Evolutionary conservation across 2,888 invertebrate genomes (phyloP), one percentile per base, ranked within the genome.

Genomic region (Heliconius ethilla): DNA sequence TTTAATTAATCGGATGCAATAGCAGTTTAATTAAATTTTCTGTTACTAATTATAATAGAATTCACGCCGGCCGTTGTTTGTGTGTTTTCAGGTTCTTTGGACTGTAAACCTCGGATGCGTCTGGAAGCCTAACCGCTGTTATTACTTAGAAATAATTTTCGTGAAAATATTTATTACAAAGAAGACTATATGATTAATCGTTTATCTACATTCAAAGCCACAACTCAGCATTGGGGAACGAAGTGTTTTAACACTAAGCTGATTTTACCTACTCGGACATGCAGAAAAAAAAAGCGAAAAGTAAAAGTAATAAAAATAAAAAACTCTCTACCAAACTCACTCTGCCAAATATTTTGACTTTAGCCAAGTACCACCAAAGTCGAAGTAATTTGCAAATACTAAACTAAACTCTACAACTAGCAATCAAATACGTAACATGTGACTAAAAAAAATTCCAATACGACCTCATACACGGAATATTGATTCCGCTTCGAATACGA

Each of bases 381-480:
- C 10, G 7, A 59, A n/a, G 0, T 59, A n/a, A 59, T n/a, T 59
- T 59, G 11, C n/a, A 1, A 59, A n/a, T n/a, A 59, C 59, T 59
- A n/a, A 59, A 11, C 22, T n/a, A 3, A 69, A 45, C 67, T 25
- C 7, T 25, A 25, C 40, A 22, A 67, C n/a, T n/a, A 40, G 25
- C 25, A 69, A 13, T 45, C 40, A 69, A 69, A 40, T 69, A 69
- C 40, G 25, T 45, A 25, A 69, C 40, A 40, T 40, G 33, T 33
- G 11, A 67, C 40, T 73, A 75, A 25, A 67, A 37, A 59, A 62
- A 62, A 25, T 29, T 75, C 3, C 15, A 25, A 70, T 22, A 65
- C 27, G 37, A 66, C 55, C 29, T 63, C 27, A 18, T 67, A 69
- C 29, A 45, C 37, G 18, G 87, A 88, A 92, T 91, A 92, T 92